Evolutionary conservation across 2,888 invertebrate species (phyloP), one percentile per base, ranked within the genome.

Genomic region (Biston stratarius): DNA sequence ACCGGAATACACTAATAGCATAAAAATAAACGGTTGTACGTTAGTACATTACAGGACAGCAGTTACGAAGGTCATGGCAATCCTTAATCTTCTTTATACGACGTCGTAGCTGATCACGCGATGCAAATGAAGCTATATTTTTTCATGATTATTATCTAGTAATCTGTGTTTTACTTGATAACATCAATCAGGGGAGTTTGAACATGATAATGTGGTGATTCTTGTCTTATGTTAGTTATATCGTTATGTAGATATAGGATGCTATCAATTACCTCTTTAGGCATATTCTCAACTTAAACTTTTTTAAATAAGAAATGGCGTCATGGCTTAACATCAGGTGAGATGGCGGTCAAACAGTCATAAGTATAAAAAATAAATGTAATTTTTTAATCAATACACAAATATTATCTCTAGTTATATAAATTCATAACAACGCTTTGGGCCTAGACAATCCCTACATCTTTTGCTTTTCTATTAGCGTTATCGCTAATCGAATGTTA

Each of bases 31-130:
- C 87, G 81, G 83, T 83, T 82, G 82, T 81, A 84, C 49, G 47
- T 64, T 47, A 44, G 59, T 44, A 67, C 74, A 81, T 79, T 79
- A 78, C 74, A 71, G 76, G 75, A 79, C 78, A 80, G 76, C 74
- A 74, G 78, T 78, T 70, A 65, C 73, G 80, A 87, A 88, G 91
- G 92, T 92, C 90, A 90, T 73, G 87, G 87, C 78, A 82, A 86
- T 86, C 81, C 83, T 82, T 89, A 89, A 90, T 91, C 90, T 87
- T 83, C 83, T 82, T 84, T 84, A 83, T 81, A 83, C 85, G 86
- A 86, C 85, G 81, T 89, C 76, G 84, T 77, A 74, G 73, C 66
- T 64, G 66, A 74, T 75, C 90, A 88, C 88, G 90, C 90, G 81
- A 88, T 77, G 78, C 75, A 78, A 79, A 83, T 83, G 78, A 80